Evolutionary conservation across 2,113 vertebrate genomes (phyloP).

Genomic region (Cebus imitator): DNA sequence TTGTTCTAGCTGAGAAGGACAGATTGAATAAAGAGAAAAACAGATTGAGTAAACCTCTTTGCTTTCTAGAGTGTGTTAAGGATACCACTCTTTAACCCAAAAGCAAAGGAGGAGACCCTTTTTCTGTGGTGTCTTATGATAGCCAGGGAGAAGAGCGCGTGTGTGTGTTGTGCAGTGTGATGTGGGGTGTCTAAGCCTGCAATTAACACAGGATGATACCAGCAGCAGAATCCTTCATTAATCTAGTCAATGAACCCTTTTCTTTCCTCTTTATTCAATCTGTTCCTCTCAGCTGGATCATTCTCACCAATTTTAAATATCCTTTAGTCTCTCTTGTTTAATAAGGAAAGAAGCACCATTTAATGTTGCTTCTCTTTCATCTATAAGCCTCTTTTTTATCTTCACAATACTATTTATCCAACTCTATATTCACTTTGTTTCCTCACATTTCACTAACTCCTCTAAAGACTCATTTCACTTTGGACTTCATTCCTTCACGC

Average conservation of each 20-base stretch:
- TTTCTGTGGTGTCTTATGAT: not conserved
- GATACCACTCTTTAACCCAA: not conserved
- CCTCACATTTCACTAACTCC: not conserved
- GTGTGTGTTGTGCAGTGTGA: too few relatives aligned
- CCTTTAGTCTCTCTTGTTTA: not conserved
- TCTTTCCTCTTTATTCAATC: not conserved
- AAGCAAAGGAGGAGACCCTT: not conserved
- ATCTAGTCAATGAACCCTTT: not conserved
- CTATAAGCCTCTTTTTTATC: not conserved
- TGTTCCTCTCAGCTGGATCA: not conserved
- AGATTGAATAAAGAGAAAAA: too few relatives aligned
- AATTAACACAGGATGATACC: not conserved
- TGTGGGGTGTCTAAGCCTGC: not conserved
- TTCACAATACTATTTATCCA: not conserved
- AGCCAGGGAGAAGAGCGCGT: not conserved
- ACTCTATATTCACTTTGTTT: not conserved
- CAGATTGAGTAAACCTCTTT: too few relatives aligned
- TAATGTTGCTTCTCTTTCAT: not conserved
- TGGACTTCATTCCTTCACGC: slow-evolving; percentile 7
- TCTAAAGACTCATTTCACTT: not conserved
- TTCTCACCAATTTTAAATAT: not conserved
- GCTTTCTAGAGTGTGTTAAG: not conserved
- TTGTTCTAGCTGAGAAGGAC: not conserved
- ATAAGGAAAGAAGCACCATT: not conserved
- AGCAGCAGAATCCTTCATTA: not conserved